Evolutionary conservation across 2,113 vertebrate species (phyloP).

Genomic region (Podiceps cristatus): DNA sequence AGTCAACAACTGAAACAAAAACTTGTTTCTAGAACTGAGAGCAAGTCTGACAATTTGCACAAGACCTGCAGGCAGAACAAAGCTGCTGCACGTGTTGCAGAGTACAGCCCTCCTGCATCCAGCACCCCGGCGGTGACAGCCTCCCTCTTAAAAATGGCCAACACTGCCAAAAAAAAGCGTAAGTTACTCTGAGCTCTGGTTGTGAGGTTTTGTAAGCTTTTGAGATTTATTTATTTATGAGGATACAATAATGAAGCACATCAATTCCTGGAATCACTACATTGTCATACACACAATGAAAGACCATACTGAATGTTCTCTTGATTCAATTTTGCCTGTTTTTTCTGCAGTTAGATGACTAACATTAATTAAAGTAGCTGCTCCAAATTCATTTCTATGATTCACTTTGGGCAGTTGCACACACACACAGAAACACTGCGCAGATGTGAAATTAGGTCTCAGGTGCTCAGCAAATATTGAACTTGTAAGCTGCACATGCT

Average conservation of each 20-base stretch:
- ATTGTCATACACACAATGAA: background rate
- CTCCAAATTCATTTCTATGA: background rate
- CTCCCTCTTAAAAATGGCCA: background rate
- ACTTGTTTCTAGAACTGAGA: background rate
- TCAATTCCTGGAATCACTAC: background rate
- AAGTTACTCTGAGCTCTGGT: background rate
- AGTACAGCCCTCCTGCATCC: no score
- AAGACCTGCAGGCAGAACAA: background rate
- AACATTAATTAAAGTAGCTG: background rate
- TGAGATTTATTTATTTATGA: background rate
- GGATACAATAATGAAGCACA: background rate
- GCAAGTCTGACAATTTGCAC: background rate
- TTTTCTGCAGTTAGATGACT: background rate
- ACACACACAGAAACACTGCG: rapidly evolving
- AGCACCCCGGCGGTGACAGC: rapidly evolving
- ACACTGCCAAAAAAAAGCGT: background rate
- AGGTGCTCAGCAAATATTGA: background rate
- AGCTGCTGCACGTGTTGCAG: rapidly evolving
- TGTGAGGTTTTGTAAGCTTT: background rate
- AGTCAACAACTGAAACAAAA: background rate
- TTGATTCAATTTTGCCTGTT: rapidly evolving
- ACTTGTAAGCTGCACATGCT: background rate
- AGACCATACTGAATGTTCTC: background rate
- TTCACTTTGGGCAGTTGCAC: background rate
- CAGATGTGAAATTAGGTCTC: background rate